Base-by-base conservation (phyloP, 1,140 invertebrate genomes). In the Caenorhabditis remanei region DNA sequence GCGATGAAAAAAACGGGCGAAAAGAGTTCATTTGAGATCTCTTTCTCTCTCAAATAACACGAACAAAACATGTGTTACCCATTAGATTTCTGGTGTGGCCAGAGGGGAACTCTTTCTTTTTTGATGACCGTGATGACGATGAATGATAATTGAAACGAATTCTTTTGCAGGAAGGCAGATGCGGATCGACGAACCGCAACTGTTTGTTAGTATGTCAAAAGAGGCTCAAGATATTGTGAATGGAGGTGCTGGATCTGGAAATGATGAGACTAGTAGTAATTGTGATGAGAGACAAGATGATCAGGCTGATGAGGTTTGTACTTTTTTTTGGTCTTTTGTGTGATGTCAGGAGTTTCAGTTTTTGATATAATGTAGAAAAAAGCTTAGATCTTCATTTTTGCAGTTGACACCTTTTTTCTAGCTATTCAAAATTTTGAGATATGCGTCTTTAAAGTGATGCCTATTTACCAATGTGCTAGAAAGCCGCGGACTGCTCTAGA, bases 101-200 rank as follows among this genome's bases (percentile, higher is more conserved):
- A 21, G n/a, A 19, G 16, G 11, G 53, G 46, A 16, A 14, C 48
- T 16, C 32, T 21, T 83, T 24, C 21, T 40, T 50, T 63, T 50
- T 53, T 67, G 41, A 56, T 84, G n/a, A 48, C 56, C 32, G 61
- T 65, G 61, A 65, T 65, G 21, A 71, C 41, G 65, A 71, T 71
- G 41, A 11, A 65, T 61, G 41, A 32, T 55, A 14, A 21, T 53
- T 53, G 40, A 55, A 19, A 14, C 13, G n/a, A 58, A 58, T 61
- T 84, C 48, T 61, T 53, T 63, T 63, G 19, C 61, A 63, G 61
- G 24, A 85, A 85, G 75, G 85, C 79, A 65, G 24, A n/a, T 85
- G 9, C 43, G 85, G 13, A 71, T 85, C 16, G 85, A 85, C 85
- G 85, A 85, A 41, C 63, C 85, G 24, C 84, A 85, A 48, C 65